Percentiles rank a stretch among this genome's conserved stretches.
Evolutionary conservation across 2,113 vertebrate genomes (phyloP).

Genomic region (Callopanchax toddi): DNA sequence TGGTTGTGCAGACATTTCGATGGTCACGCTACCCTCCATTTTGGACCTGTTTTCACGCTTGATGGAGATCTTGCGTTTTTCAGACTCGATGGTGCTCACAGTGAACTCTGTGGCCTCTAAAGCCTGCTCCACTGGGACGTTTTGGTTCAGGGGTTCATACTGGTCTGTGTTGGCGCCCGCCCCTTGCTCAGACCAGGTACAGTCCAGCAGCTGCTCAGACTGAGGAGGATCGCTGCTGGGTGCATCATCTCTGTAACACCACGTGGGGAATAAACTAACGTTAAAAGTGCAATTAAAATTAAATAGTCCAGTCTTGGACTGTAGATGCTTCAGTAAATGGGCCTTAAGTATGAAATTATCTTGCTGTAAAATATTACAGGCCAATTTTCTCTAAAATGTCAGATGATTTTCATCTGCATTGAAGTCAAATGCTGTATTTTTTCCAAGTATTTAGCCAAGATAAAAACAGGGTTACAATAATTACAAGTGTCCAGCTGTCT

Average conservation of each 20-base stretch:
- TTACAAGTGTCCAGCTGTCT: no score
- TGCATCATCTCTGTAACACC: slow-evolving; percentile 29
- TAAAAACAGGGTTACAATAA: no score
- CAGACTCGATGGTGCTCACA: slow-evolving; percentile 57
- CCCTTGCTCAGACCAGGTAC: slow-evolving; percentile 53
- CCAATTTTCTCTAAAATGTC: no score
- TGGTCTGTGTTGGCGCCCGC: slow-evolving; percentile 28
- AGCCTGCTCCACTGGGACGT: slow-evolving; percentile 47
- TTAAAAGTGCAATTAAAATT: no score
- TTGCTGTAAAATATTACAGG: no score
- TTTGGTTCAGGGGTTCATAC: slow-evolving; percentile 35
- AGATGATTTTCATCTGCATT: no score
- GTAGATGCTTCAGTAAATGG: no score
- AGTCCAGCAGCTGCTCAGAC: slow-evolving; percentile 56
- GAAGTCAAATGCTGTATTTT: no score
- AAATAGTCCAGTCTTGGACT: no score
- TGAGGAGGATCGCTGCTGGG: slow-evolving; percentile 46
- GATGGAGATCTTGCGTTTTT: slow-evolving; percentile 67
- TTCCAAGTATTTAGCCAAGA: no score
- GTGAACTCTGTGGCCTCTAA: slow-evolving; percentile 66
- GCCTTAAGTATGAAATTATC: no score
- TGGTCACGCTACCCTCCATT: slow-evolving; percentile 64
- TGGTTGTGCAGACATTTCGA: slow-evolving; percentile 78
- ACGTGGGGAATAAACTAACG: no score
- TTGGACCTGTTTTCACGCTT: slow-evolving; percentile 65